Evolutionary conservation across 2,797 vertebrate species (phyloP).

Genomic region (Takifugu ocellatus): DNA sequence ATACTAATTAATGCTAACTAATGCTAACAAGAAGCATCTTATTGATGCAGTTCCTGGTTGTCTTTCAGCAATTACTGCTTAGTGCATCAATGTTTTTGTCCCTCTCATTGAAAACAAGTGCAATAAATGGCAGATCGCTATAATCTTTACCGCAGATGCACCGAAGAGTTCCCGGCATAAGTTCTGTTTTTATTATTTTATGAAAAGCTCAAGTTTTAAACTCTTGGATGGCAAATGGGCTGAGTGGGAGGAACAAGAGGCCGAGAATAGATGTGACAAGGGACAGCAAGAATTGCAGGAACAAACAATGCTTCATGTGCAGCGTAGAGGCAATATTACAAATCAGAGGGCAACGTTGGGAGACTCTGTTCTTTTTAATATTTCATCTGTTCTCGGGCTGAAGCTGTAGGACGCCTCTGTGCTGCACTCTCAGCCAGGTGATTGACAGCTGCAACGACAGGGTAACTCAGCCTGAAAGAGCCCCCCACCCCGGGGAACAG

Average conservation of each 20-base stretch:
- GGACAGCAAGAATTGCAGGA: constrained; percentile 12
- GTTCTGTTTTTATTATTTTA: constrained; percentile 7
- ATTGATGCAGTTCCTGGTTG: constrained; percentile 10
- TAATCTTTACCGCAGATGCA: background rate
- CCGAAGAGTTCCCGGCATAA: background rate
- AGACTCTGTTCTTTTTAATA: background rate
- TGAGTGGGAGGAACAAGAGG: constrained; percentile 21
- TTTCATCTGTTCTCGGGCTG: background rate
- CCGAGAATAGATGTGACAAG: constrained; percentile 22
- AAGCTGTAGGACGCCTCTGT: constrained; percentile 10
- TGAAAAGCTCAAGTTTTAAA: constrained; percentile 20
- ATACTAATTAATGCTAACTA: constrained; percentile 32
- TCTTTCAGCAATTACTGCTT: constrained; percentile 2
- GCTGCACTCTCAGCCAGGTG: constrained; percentile 8
- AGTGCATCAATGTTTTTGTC: background rate
- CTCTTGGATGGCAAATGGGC: constrained; percentile 8
- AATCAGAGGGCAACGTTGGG: background rate
- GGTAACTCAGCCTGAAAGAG: constrained; percentile 20
- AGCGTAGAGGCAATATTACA: constrained; percentile 10
- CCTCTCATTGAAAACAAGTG: background rate
- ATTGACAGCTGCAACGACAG: constrained; percentile 18
- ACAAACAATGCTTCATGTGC: constrained; percentile 9
- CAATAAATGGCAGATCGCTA: too few relatives aligned
- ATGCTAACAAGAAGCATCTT: constrained; percentile 19
- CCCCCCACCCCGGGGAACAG: too few relatives aligned